These are phyloP conservation scores for Drosophila kohkoa DNA, from an alignment of 1,140 invertebrate genomes.

Conservation along the genomic window DNA sequence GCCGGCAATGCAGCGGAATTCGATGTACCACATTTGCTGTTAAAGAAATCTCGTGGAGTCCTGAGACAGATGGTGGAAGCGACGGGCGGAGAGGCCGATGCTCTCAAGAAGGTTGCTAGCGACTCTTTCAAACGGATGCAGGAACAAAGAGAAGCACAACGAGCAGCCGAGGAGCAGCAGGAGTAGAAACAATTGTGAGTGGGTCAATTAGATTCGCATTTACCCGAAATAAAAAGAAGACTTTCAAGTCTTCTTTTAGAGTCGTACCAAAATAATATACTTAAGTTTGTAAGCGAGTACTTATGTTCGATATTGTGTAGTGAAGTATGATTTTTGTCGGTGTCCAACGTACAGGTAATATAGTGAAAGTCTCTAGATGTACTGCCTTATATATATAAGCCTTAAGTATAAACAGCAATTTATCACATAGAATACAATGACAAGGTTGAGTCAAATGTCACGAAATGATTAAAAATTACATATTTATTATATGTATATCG, in stretches of 20 bases:
- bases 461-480: not conserved
- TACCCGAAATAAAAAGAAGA: slow-evolving; percentile 18
- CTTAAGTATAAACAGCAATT: not conserved
- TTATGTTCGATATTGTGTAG: slow-evolving; percentile 2
- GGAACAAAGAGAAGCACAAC: slow-evolving; percentile 48
- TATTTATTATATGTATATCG: not conserved
- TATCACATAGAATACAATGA: not conserved
- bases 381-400: slow-evolving; percentile 28
- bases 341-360: not conserved
- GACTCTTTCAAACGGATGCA: slow-evolving; percentile 62
- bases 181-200: not conserved
- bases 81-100: slow-evolving; percentile 68
- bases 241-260: too few relatives aligned
- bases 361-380: slow-evolving; percentile 9
- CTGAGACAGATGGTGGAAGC: slow-evolving; percentile 77
- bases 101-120: slow-evolving; percentile 72
- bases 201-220: slow-evolving; percentile 41
- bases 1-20: slow-evolving; percentile 87
- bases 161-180: slow-evolving; percentile 5
- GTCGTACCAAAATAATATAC: slow-evolving; percentile 47
- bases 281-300: slow-evolving; percentile 8
- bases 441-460: not conserved
- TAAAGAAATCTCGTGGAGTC: slow-evolving; percentile 85
- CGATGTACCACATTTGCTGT: slow-evolving; percentile 87
- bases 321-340: not conserved